Percentiles rank a stretch among this genome's conserved stretches.
phyloP scores from a whole-genome alignment of 1,140 invertebrate species.

The Diploscapter pachys region DNA sequence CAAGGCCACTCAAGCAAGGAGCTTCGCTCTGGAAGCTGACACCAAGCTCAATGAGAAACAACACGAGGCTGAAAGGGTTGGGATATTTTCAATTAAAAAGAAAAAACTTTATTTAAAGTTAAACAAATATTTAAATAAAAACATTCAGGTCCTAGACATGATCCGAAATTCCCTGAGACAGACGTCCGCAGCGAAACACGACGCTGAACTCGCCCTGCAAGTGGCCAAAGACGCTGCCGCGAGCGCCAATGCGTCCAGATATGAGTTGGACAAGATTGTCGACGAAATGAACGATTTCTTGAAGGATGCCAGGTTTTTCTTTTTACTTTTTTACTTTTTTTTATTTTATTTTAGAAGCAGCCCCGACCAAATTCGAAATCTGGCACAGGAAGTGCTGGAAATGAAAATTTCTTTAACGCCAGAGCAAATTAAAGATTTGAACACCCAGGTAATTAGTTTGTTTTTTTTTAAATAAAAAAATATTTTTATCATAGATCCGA shows the following conservation, averaged over 20 bases:
- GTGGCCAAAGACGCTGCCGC: constrained; percentile 37
- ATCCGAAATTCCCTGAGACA: constrained; percentile 27
- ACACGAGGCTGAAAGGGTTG: constrained; percentile 32
- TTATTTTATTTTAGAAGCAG: constrained; percentile 7
- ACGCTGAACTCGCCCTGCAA: constrained; percentile 35
- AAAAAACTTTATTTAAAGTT: background rate
- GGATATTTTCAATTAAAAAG: constrained; percentile 2
- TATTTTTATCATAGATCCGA: constrained; percentile 43
- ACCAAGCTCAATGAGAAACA: constrained; percentile 52
- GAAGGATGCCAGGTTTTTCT: constrained; percentile 32
- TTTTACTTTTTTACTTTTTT: too few species aligned
- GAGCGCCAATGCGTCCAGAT: constrained; percentile 43
- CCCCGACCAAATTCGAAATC: constrained; percentile 51
- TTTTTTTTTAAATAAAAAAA: constrained; percentile 16
- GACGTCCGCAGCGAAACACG: constrained; percentile 35
- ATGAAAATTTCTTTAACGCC: constrained; percentile 54
- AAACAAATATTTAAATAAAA: background rate
- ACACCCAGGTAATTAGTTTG: constrained; percentile 40
- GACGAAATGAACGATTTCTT: constrained; percentile 50
- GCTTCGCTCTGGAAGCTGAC: constrained; percentile 54
- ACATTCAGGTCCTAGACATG: constrained; percentile 18
- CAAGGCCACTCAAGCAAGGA: constrained; percentile 52
- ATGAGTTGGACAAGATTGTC: constrained; percentile 40
- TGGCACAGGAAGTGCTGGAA: constrained; percentile 51
- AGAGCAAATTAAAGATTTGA: constrained; percentile 50